Base-by-base conservation (phyloP, 2,113 vertebrate genomes). In the Ancistrus triradiatus region DNA sequence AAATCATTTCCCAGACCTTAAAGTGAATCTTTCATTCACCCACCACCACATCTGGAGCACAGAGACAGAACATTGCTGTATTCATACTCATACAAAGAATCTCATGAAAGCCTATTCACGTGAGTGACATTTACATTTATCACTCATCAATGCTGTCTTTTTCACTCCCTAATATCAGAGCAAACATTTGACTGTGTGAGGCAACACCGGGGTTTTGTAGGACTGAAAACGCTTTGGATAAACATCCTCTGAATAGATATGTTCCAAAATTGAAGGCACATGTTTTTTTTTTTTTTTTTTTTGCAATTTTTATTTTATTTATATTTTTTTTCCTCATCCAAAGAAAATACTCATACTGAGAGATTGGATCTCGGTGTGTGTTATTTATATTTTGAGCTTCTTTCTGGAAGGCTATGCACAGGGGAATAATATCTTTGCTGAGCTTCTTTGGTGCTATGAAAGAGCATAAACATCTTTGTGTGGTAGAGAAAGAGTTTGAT, bases 311-410 rank as follows among this genome's bases (percentile, higher is more conserved):
- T n/a, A 9, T 6, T 11, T n/a, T 22, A 13, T n/a, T 31, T 25
- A 7, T 24, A 7, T 25, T 52, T 25, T 15, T n/a, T 37, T 22
- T 33, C 25, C 27, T 62, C 61, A 49, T 19, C 24, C 11, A 37
- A 63, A 72, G 47, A 68, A 72, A 67, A 21, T 53, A 49, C 21
- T 21, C 50, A 17, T 53, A 46, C 53, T 17, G 5, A 46, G 14
- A 73, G 70, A 73, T 68, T 68, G 47, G 43, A 73, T 73, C 70
- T 68, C 37, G 59, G 40, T 18, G 15, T 53, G 59, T 37, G 51
- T 68, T 58, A 62, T 68, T 68, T 47, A 38, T 58, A 47, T 57
- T 49, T 62, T 55, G 50, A 56, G 59, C 42, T 55, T 47, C 11
- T 13, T 53, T 73, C 58, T 73, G 7, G 4, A 17, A n/a, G 8